Percentiles rank a stretch among this genome's conserved stretches.
Conservation (phyloP, 1,140 invertebrate genomes). For the Macrocentrus cingulum region DNA sequence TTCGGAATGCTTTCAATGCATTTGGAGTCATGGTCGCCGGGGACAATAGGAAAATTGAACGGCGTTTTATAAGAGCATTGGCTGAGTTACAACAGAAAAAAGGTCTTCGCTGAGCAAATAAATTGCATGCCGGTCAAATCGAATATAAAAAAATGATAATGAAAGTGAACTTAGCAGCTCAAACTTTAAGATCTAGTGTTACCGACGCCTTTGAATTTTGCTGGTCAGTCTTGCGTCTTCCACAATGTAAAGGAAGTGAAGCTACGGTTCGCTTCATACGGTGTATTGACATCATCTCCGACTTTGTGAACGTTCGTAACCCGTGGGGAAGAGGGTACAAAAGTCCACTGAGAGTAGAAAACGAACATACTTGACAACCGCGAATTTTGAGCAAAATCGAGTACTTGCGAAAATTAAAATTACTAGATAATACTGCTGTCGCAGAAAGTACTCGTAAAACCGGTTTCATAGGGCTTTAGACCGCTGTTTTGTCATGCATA, state of each 20-base stretch:
- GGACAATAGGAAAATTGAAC: too few species aligned
- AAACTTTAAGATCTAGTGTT: slow-evolving; percentile 32
- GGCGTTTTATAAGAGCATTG: not conserved
- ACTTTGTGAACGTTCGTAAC: slow-evolving; percentile 33
- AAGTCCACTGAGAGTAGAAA: too few species aligned
- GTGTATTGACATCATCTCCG: slow-evolving; percentile 29
- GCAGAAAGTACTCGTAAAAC: too few species aligned
- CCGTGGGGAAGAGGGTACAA: slow-evolving; percentile 26
- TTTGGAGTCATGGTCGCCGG: too few species aligned
- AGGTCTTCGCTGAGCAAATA: slow-evolving; percentile 19
- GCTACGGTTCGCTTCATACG: slow-evolving; percentile 25
- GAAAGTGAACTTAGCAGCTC: slow-evolving; percentile 29
- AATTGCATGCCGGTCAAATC: slow-evolving; percentile 10
- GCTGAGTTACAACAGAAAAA: slow-evolving; percentile 17
- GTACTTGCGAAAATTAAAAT: slow-evolving; percentile 20
- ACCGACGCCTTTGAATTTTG: slow-evolving; percentile 28
- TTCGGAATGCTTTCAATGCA: too few species aligned
- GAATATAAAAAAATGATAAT: slow-evolving; percentile 20
- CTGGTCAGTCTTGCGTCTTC: not conserved
- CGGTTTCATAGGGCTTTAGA: too few species aligned
- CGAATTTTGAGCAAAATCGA: slow-evolving; percentile 24
- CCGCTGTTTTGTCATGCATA: slow-evolving; percentile 20
- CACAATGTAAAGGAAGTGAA: slow-evolving; percentile 11
- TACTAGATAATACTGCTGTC: slow-evolving; percentile 18
- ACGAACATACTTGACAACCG: too few species aligned